Evolutionary conservation across 1,140 invertebrate genomes (phyloP).

Genomic region (Pemphigus obesinymphae): DNA sequence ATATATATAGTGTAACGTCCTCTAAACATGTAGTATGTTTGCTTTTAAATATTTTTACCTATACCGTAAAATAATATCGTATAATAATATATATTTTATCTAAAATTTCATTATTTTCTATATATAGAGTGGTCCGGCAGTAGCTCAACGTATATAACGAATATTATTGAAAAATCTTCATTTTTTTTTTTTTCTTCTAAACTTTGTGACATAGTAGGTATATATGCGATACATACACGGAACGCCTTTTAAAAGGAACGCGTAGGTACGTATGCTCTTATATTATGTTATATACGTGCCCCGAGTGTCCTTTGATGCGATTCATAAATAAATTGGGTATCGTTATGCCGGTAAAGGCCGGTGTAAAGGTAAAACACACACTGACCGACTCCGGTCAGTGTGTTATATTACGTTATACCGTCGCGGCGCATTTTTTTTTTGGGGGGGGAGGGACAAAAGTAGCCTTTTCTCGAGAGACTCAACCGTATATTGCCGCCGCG

Average conservation of each 20-base stretch:
- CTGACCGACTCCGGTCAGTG: background rate
- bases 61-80: no score
- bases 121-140: background rate
- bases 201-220: background rate
- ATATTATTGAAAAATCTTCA: background rate
- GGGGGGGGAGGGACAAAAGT: background rate
- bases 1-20: no score
- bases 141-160: background rate
- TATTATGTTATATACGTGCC: background rate
- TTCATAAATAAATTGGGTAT: constrained; percentile 32
- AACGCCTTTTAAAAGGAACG: constrained; percentile 25
- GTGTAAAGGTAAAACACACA: background rate
- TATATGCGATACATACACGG: background rate
- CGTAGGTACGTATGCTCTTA: background rate
- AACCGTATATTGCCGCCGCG: background rate
- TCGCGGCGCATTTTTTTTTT: no score
- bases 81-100: no score
- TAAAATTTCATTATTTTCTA: background rate
- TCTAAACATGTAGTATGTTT: no score
- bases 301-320: constrained; percentile 13
- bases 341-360: background rate
- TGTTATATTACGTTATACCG: background rate
- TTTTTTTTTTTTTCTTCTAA: no score
- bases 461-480: constrained; percentile 14
- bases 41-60: no score